Conservation (phyloP, 2,113 vertebrate genomes). For the Sebastes schlegelii region DNA sequence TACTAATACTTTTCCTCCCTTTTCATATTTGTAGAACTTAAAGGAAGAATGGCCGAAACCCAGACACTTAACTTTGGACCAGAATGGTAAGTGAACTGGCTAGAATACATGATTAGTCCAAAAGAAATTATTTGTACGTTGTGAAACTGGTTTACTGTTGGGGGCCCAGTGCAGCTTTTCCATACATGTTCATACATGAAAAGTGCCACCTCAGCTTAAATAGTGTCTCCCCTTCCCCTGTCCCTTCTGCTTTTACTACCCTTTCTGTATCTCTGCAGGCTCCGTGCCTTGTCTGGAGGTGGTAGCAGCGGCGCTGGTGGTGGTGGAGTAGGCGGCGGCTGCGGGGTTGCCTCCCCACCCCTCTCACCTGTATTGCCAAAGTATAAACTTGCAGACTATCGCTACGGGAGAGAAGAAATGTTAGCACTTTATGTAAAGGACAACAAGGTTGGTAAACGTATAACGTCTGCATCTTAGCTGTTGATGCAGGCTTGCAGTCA, state of each 20-base stretch:
- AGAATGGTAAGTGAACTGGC: constrained; percentile 92
- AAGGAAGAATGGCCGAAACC: constrained; percentile 94
- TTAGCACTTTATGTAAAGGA: constrained; percentile 99
- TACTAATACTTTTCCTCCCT: constrained; percentile 16
- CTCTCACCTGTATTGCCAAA: constrained; percentile 98
- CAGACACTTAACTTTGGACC: constrained; percentile 99
- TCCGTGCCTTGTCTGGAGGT: constrained; percentile 96
- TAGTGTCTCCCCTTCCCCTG: constrained; percentile 16
- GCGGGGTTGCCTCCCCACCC: constrained; percentile 92
- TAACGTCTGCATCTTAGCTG: not conserved
- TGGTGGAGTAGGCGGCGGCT: constrained; percentile 71
- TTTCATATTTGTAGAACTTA: constrained; percentile 85
- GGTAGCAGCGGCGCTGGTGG: constrained; percentile 72
- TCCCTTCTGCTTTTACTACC: constrained; percentile 20
- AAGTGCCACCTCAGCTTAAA: constrained; percentile 5
- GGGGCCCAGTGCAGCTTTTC: not conserved
- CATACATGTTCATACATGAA: constrained; percentile 44
- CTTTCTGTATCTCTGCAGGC: constrained; percentile 83
- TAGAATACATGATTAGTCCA: not conserved
- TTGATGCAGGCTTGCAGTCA: not conserved
- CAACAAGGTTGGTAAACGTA: constrained; percentile 89
- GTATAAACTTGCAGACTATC: constrained; percentile 99
- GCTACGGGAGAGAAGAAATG: constrained; percentile 99
- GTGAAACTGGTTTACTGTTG: constrained; percentile 41
- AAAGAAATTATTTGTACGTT: constrained; percentile 10